These are phyloP conservation scores for Hypomecis atomaria DNA, from an alignment of 2,888 invertebrate genomes.

Conservation along the genomic window DNA sequence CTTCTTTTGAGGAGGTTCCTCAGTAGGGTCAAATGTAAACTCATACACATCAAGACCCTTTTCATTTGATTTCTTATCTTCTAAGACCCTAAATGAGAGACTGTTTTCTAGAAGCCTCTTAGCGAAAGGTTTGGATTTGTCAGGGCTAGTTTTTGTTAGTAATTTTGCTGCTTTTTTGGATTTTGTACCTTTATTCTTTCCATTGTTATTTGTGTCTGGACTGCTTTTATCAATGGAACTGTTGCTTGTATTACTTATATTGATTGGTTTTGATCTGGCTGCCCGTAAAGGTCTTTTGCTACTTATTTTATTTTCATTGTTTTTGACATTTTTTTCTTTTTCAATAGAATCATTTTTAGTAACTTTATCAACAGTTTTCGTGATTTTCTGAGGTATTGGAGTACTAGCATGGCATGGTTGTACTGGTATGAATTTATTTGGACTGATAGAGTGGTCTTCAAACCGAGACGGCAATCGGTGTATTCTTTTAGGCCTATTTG, in stretches of 20 bases:
- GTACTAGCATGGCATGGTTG: slow-evolving; percentile 71
- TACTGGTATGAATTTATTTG: slow-evolving; percentile 64
- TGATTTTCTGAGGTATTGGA: slow-evolving; percentile 55
- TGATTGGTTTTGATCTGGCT: slow-evolving; percentile 19
- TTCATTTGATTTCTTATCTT: slow-evolving; percentile 53
- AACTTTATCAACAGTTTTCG: slow-evolving; percentile 16
- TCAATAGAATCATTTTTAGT: slow-evolving; percentile 28
- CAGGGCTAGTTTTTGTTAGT: slow-evolving; percentile 32
- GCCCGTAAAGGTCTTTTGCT: slow-evolving; percentile 21
- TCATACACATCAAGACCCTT: slow-evolving; percentile 71
- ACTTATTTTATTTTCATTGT: slow-evolving; percentile 11
- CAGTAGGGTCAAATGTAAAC: slow-evolving; percentile 77
- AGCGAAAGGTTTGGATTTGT: slow-evolving; percentile 29
- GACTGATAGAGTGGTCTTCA: slow-evolving; percentile 70
- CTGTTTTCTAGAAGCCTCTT: slow-evolving; percentile 51
- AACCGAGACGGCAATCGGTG: slow-evolving; percentile 69
- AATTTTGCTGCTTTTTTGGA: slow-evolving; percentile 30
- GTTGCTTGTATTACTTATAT: slow-evolving; percentile 19
- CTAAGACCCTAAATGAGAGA: slow-evolving; percentile 62
- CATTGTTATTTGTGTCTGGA: slow-evolving; percentile 65
- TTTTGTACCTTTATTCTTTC: slow-evolving; percentile 38
- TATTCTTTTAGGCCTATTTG: slow-evolving; percentile 64
- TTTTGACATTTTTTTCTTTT: slow-evolving; percentile 12
- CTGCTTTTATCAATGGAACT: slow-evolving; percentile 43
- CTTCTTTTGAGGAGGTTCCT: slow-evolving; percentile 73